These are phyloP conservation scores for Syngnathus rostellatus DNA, from an alignment of 2,797 vertebrate genomes.

Conservation along the genomic window DNA sequence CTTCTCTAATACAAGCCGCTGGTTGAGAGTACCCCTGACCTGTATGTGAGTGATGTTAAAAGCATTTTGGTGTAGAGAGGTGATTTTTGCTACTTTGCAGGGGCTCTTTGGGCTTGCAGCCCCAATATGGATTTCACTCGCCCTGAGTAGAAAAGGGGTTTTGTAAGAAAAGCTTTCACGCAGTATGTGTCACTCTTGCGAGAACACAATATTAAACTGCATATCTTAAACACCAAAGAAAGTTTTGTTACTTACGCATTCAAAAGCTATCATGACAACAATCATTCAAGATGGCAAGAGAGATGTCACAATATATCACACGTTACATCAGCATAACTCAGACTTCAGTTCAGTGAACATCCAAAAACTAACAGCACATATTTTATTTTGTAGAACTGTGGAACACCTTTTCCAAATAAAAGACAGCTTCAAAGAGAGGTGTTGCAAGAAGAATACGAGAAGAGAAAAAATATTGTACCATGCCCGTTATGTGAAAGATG, in stretches of 20 bases:
- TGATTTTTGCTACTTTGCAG: slow-evolving; percentile 37
- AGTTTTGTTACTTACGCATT: slow-evolving; percentile 9
- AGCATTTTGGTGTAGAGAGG: slow-evolving; percentile 41
- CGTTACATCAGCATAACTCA: neutral
- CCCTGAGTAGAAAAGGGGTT: slow-evolving; percentile 15
- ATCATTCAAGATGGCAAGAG: neutral
- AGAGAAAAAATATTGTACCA: neutral
- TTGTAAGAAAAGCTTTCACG: slow-evolving; percentile 33
- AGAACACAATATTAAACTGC: slow-evolving; percentile 45
- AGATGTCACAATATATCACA: neutral
- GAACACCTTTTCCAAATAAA: neutral
- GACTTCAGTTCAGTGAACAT: neutral
- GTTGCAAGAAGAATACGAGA: neutral
- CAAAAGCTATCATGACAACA: neutral
- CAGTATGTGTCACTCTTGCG: slow-evolving; percentile 32
- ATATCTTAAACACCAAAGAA: slow-evolving; percentile 14
- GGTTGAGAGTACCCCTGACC: slow-evolving; percentile 17
- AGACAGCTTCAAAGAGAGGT: neutral
- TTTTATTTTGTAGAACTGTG: neutral
- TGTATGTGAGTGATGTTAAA: slow-evolving; percentile 28
- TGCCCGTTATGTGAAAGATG: neutral
- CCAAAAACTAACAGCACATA: neutral
- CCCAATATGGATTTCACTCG: slow-evolving; percentile 34
- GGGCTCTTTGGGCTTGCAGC: slow-evolving; percentile 33
- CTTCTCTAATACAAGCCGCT: slow-evolving; percentile 7